Base-by-base conservation (phyloP, 2,113 vertebrate genomes). In the Nasalis larvatus region DNA sequence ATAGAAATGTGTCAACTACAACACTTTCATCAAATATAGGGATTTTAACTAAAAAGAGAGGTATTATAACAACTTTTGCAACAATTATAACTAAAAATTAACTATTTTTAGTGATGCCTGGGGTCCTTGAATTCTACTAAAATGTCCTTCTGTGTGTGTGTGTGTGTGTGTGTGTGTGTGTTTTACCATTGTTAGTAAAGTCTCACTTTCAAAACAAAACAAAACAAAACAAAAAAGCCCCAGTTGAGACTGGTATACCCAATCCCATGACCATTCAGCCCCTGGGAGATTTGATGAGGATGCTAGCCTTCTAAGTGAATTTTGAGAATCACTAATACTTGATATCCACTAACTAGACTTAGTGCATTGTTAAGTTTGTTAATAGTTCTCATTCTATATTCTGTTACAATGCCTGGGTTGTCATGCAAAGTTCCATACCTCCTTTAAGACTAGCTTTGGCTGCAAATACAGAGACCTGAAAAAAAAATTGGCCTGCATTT, bases 71-170 rank as follows among this genome's bases (percentile, higher is more conserved):
- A 73, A 63, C 3, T 82, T 93, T n/a, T 68, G 37, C 13, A 74
- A 82, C 9, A 49, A 21, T 77, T 92, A 80, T 63, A 77, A 77
- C n/a, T 89, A 85, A 95, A 68, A 96, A 73, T 60, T 82, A 52
- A 69, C 8, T 40, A 2, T 66, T 95, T 56, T 1, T 69, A 56
- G 21, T 37, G 32, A 71, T 76, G 11, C 3, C 49, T 77, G 21
- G 35, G 1, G 35, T 84, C 32, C 56, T 73, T 91, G 35, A 93
- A 54, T 91, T 84, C 54, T 90, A 49, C 25, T 25, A 45, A 94
- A 76, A 89, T 94, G 9, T 74, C 30, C 49, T 25, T 83, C 27
- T 68, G 4, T 92, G 32, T 42, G 40, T 40, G 40, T 40, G 40
- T 40, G 40, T 40, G 40, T 42, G 37, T 68, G 4, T 92, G 32